phyloP scores from a whole-genome alignment of 2,113 vertebrate species.

The Dicaeum eximium region DNA sequence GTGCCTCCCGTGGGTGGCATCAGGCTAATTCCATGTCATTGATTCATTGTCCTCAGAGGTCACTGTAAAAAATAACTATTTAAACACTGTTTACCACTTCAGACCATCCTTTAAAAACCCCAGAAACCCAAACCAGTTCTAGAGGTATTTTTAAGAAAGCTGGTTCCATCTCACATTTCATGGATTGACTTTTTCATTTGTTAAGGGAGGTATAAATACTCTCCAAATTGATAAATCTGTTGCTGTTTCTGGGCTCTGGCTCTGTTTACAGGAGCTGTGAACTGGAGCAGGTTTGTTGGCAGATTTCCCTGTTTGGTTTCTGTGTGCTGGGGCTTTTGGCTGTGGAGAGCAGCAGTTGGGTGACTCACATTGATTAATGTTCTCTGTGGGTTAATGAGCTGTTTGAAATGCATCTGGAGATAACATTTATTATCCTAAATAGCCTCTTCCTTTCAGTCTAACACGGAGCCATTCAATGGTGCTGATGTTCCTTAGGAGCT shows the following conservation, averaged over 20 bases:
- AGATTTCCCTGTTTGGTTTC: neutral
- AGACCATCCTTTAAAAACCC: neutral
- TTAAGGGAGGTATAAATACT: neutral
- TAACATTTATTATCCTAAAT: neutral
- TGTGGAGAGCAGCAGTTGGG: neutral
- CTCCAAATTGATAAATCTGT: neutral
- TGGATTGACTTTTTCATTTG: neutral
- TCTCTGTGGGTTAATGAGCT: neutral
- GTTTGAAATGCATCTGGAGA: neutral
- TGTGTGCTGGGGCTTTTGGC: neutral
- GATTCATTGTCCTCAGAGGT: neutral
- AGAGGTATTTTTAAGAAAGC: neutral
- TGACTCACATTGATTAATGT: neutral
- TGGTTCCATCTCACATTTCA: accelerated
- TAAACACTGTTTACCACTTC: neutral
- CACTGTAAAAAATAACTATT: neutral
- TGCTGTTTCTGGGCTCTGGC: neutral
- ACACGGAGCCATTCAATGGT: neutral
- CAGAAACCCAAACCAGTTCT: neutral
- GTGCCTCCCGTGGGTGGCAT: neutral
- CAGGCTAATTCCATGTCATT: accelerated
- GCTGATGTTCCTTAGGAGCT: neutral
- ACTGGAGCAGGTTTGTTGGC: neutral
- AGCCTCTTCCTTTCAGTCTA: neutral
- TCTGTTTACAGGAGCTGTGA: neutral